Conservation (phyloP, 1,140 invertebrate species). For the Bombus huntii region DNA sequence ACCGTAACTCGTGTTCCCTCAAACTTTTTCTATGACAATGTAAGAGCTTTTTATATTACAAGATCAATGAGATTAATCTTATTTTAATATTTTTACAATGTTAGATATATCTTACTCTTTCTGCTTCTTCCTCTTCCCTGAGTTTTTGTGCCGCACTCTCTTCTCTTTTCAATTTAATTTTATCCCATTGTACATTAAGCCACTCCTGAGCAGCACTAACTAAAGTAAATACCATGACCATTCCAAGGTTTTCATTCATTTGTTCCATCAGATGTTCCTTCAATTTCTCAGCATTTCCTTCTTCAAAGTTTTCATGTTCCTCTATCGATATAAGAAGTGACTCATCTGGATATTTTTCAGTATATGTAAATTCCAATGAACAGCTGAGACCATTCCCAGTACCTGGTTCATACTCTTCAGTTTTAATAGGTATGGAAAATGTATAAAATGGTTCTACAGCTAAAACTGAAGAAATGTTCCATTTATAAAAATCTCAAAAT, state of each 20-base stretch:
- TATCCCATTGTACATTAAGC: slow-evolving; percentile 93
- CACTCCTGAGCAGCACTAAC: slow-evolving; percentile 96
- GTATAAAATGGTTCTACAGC: slow-evolving; percentile 87
- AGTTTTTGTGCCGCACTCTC: slow-evolving; percentile 87
- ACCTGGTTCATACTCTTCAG: slow-evolving; percentile 87
- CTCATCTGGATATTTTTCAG: slow-evolving; percentile 94
- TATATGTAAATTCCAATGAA: slow-evolving; percentile 91
- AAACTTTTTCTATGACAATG: slow-evolving; percentile 91
- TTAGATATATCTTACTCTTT: slow-evolving; percentile 85
- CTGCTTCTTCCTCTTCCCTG: slow-evolving; percentile 92
- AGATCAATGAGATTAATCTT: slow-evolving; percentile 35
- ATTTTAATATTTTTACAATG: not conserved
- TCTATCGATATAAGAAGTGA: slow-evolving; percentile 91
- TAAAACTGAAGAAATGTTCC: slow-evolving; percentile 84
- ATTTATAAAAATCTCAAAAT: not conserved
- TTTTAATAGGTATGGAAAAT: slow-evolving; percentile 91
- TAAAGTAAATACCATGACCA: slow-evolving; percentile 98
- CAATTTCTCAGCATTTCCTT: slow-evolving; percentile 87
- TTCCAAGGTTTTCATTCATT: slow-evolving; percentile 95
- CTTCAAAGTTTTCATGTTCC: slow-evolving; percentile 90
- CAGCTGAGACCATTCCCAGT: slow-evolving; percentile 87
- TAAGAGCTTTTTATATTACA: not conserved
- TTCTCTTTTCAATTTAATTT: slow-evolving; percentile 88
- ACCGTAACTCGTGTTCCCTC: slow-evolving; percentile 97
- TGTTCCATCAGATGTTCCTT: slow-evolving; percentile 87